Percentiles rank a stretch among this genome's conserved stretches.
phyloP scores from a whole-genome alignment of 2,113 vertebrate genomes.

The Semicossyphus pulcher region DNA sequence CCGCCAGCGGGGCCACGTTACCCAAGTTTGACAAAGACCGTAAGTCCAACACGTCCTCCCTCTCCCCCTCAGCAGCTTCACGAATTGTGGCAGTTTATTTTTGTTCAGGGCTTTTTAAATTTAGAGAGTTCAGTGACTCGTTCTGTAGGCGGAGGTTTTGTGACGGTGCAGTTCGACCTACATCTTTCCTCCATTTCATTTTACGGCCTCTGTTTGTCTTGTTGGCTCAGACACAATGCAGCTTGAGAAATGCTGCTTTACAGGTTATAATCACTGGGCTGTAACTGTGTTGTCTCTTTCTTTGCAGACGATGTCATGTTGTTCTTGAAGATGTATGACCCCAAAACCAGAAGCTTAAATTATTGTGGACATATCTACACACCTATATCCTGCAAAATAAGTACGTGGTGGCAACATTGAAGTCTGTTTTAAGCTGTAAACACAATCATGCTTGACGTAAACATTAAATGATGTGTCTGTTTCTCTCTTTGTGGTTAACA shows the following conservation, averaged over 20 bases:
- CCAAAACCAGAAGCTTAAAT: conserved; percentile 99
- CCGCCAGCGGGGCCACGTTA: conserved; percentile 95
- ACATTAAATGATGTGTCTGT: neutral
- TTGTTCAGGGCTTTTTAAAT: neutral
- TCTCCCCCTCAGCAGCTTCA: neutral
- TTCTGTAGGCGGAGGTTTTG: neutral
- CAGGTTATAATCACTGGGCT: too few relatives aligned
- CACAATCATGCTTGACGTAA: neutral
- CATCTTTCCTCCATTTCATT: too few relatives aligned
- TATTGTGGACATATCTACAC: conserved; percentile 99
- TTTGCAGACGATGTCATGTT: conserved; percentile 97
- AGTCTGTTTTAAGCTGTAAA: neutral
- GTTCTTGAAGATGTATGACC: conserved; percentile 99
- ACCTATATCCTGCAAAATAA: conserved; percentile 99
- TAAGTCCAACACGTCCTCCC: conserved; percentile 74
- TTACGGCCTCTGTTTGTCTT: too few relatives aligned
- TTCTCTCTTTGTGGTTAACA: conserved; percentile 66
- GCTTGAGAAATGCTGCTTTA: too few relatives aligned
- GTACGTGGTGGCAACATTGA: conserved; percentile 81
- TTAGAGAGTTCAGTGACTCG: neutral
- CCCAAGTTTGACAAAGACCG: conserved; percentile 99
- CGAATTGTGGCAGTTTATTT: too few relatives aligned
- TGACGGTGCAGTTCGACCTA: too few relatives aligned
- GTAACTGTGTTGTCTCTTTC: too few relatives aligned
- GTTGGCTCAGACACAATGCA: too few relatives aligned